Base-by-base conservation (phyloP, 1,140 invertebrate genomes). In the Pogonomyrmex barbatus region DNA sequence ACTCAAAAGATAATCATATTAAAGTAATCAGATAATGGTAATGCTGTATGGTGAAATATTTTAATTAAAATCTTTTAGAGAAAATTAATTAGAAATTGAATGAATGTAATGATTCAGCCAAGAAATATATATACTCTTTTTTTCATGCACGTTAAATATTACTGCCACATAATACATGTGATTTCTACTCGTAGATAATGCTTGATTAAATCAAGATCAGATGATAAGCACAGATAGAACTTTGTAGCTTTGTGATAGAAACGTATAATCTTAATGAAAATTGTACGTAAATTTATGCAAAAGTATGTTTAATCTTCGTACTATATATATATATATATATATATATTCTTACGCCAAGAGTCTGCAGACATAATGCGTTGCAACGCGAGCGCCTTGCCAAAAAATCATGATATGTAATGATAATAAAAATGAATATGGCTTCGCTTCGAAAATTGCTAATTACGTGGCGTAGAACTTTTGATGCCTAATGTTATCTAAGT, bases 181-280 rank as follows among this genome's bases (percentile, higher is more conserved):
- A 54, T 39, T 30, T 79, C 42, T 81, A 68, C 12, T 77, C 30
- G 2, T 8, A 42, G 24, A 68, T 68, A 56, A 68, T 2, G n/a
- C 62, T 52, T 42, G n/a, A 79, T 81, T 33, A 68, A 67, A 67
- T 79, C 77, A 52, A 65, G 77, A 12, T 78, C 30, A 36, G 52
- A 6, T 36, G 56, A 54, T 42, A 68, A 68, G 54, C 39, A 4
- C n/a, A 47, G 12, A 42, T 81, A 24, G 24, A 24, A 42, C 36
- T 54, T 42, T 54, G 14, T 12, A 24, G 42, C 36, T 54, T 42
- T 54, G 14, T 12, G 6, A 56, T 52, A 67, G 62, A 54, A 54
- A 9, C 24, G 8, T 79, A 68, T 12, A 68, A 30, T 81, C 52
- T 39, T 67, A 68, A 68, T 68, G 12, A 8, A 81, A 8, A 68